Conservation (phyloP, 2,797 vertebrate species). For the Euphonia xanthogaster region DNA sequence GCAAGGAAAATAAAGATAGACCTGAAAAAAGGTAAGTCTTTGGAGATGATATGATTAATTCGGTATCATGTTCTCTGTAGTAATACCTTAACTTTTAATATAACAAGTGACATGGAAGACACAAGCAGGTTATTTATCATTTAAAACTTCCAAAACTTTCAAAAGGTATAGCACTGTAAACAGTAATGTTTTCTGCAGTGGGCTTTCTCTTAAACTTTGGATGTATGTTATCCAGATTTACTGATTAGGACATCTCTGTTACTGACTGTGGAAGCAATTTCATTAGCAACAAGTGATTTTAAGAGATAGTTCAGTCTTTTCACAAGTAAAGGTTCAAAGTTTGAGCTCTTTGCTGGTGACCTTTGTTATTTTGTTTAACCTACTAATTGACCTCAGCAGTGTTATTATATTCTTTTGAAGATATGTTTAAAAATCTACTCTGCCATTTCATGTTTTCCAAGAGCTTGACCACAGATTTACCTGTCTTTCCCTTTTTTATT, state of each 20-base stretch:
- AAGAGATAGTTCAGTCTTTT: background rate
- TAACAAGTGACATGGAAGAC: background rate
- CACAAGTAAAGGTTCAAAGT: background rate
- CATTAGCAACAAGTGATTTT: background rate
- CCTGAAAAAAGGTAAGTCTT: conserved; percentile 89
- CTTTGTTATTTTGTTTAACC: background rate
- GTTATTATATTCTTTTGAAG: background rate
- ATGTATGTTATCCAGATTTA: background rate
- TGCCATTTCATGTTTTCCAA: background rate
- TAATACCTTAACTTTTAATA: background rate
- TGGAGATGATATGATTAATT: background rate
- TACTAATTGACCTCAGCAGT: background rate
- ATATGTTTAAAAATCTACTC: background rate
- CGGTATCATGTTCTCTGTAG: background rate
- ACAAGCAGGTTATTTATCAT: background rate
- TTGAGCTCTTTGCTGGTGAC: background rate
- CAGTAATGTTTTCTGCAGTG: background rate
- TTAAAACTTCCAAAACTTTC: background rate
- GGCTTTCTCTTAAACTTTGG: background rate
- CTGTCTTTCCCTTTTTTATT: background rate
- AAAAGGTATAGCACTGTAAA: background rate
- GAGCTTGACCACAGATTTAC: background rate
- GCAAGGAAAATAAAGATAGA: conserved; percentile 90
- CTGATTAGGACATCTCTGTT: background rate
- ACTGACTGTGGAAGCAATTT: background rate